Percentiles rank a stretch among this genome's conserved stretches.
phyloP scores from a whole-genome alignment of 1,140 invertebrate species.

The Goniozus legneri region DNA sequence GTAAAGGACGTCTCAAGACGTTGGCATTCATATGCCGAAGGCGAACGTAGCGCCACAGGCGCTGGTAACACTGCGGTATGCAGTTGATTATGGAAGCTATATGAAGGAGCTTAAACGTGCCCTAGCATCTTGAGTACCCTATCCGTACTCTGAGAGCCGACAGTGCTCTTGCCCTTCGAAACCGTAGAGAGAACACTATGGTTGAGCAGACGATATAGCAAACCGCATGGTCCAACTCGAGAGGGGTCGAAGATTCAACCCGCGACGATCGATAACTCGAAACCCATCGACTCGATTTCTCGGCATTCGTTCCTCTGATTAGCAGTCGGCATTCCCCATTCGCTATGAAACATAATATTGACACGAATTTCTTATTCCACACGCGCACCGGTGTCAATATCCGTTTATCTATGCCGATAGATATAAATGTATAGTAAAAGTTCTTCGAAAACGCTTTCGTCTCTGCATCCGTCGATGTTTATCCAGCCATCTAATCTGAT shows the following conservation, averaged over 20 bases:
- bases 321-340: conserved; percentile 5
- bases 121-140: conserved; percentile 44
- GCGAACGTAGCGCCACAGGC: conserved; percentile 30
- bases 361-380: conserved; percentile 7
- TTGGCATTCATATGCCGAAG: conserved; percentile 38
- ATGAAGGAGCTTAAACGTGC: conserved; percentile 43
- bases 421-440: background rate
- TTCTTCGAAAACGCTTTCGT: conserved; percentile 12
- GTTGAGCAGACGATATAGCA: conserved; percentile 26
- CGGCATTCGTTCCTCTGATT: background rate
- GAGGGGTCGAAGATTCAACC: conserved; percentile 35
- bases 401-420: background rate
- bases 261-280: conserved; percentile 33
- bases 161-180: conserved; percentile 13
- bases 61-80: conserved; percentile 43
- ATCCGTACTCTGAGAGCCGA: conserved; percentile 25
- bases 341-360: conserved; percentile 13
- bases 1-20: conserved; percentile 12
- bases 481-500: conserved; percentile 20
- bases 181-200: conserved; percentile 26
- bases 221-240: conserved; percentile 30
- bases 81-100: conserved; percentile 46
- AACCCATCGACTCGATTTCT: background rate
- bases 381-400: too few relatives aligned
- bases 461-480: conserved; percentile 17